A percentile compares a stretch with the other conserved stretches of the same genome.
Conservation (phyloP, 1,140 invertebrate species). For the Drosophila teissieri region DNA sequence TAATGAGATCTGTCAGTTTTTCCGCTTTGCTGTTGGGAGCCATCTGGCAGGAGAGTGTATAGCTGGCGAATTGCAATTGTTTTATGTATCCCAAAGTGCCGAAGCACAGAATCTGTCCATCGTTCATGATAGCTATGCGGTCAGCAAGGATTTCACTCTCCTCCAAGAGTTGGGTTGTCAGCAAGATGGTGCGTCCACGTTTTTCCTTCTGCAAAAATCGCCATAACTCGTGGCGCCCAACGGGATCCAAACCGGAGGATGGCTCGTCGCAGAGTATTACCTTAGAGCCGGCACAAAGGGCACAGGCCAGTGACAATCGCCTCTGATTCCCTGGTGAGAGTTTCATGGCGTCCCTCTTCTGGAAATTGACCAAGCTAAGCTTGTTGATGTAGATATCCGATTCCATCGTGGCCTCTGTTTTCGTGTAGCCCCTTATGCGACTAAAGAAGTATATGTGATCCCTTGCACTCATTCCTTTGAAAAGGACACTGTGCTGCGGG, state of each 20-base stretch:
- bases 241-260: slow-evolving; percentile 97
- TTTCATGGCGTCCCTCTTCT: slow-evolving; percentile 85
- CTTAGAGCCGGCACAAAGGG: slow-evolving; percentile 88
- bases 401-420: slow-evolving; percentile 84
- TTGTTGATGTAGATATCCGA: slow-evolving; percentile 88
- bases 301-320: slow-evolving; percentile 90
- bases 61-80: slow-evolving; percentile 88
- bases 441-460: slow-evolving; percentile 96
- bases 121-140: slow-evolving; percentile 94
- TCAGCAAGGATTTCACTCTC: slow-evolving; percentile 98
- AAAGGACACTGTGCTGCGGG: slow-evolving; percentile 97
- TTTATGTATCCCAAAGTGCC: slow-evolving; percentile 94
- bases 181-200: slow-evolving; percentile 89
- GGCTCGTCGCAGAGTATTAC: slow-evolving; percentile 95
- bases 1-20: slow-evolving; percentile 9
- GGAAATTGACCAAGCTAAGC: slow-evolving; percentile 87
- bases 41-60: slow-evolving; percentile 24
- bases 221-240: slow-evolving; percentile 94
- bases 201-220: slow-evolving; percentile 89
- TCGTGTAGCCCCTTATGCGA: slow-evolving; percentile 87
- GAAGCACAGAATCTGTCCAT: slow-evolving; percentile 91
- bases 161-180: slow-evolving; percentile 99
- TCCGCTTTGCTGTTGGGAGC: slow-evolving; percentile 7
- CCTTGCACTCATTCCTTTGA: slow-evolving; percentile 93
- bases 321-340: slow-evolving; percentile 94